Evolutionary conservation across 1,140 invertebrate genomes (phyloP), one percentile per base, ranked within the genome.

Genomic region (Drosophila setifemur): DNA sequence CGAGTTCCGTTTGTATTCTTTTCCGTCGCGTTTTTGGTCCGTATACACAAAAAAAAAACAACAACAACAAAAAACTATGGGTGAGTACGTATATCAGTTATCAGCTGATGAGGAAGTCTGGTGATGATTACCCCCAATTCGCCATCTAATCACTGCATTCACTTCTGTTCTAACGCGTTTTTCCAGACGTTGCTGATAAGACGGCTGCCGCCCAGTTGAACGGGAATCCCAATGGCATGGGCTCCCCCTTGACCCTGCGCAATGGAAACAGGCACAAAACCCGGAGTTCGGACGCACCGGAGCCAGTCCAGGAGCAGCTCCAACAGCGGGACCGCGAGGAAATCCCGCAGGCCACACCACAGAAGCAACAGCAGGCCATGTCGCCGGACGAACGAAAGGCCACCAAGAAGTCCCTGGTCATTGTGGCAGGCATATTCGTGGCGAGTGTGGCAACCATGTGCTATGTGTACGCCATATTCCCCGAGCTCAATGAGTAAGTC

Each of bases 401-500:
- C 47, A 90, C 90, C 25, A 89, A 89, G 55, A 90, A 88, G 73
- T 90, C 90, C 55, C 54, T 90, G 58, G 67, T 90, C 52, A 90
- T 89, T 39, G 73, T 90, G n/a, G 71, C 66, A 25, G 69, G 54
- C 37, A 90, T 90, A 33, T 90, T 90, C 29, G 29, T 76, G 25
- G 63, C 73, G 19, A 89, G 88, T 40, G 52, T 90, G 40, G 52
- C 61, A 14, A 77, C 89, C 35, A 86, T 90, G 73, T 87, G 66
- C 64, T 90, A 90, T 60, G 93, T 95, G 8, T 96, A 95, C 78
- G 93, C 91, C 69, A 95, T 93, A 91, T 97, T 97, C 91, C 96
- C 96, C 61, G 91, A 96, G 86, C 91, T 97, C 54, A 93, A 95
- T 90, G 93, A 94, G 96, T 97, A 93, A 95, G 95, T 94, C 6